Base-by-base conservation (phyloP, 1,140 invertebrate genomes). In the Penaeus indicus region DNA sequence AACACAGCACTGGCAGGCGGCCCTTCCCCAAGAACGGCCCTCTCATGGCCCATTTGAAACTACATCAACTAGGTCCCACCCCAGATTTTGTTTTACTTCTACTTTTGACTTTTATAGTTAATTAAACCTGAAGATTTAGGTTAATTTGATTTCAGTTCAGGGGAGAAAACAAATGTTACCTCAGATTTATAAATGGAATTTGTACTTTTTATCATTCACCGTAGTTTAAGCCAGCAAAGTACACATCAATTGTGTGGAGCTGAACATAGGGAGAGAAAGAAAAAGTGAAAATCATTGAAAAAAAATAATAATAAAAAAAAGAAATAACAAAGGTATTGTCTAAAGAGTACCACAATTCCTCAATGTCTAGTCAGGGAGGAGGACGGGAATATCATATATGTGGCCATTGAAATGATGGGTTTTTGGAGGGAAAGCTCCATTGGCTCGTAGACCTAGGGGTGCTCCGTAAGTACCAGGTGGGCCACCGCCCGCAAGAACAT, bases 301-400 rank as follows among this genome's bases (percentile, higher is more conserved):
- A n/a, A 54, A n/a, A n/a, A n/a, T n/a, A 54, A 54, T 13, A 54
- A 2, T 54, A n/a, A 54, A 54, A 54, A 54, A 54, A 13, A 54
- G 11, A 75, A 27, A 4, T 19, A 27, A 13, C 21, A 38, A 75
- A 75, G 72, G 72, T 75, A 75, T 75, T 75, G 72, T 75, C 42
- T 75, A 75, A 27, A 27, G 27, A 32, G 42, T 32, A 63, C 81
- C 86, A 42, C 25, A 38, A 88, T 88, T 88, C 86, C 86, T 88
- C 72, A 78, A 25, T 88, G 84, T 88, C 86, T 88, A 88, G 86
- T 88, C 86, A 88, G 86, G 80, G 80, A 88, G 86, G 86, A 88
- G 60, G 67, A 83, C 47, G 63, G 72, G 80, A 82, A 81, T 83
- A 64, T 54, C 61, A 83, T 42, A 83, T 75, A 47, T 88, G 86